Conservation (phyloP, 2,797 vertebrate species). For the Mycteria americana region DNA sequence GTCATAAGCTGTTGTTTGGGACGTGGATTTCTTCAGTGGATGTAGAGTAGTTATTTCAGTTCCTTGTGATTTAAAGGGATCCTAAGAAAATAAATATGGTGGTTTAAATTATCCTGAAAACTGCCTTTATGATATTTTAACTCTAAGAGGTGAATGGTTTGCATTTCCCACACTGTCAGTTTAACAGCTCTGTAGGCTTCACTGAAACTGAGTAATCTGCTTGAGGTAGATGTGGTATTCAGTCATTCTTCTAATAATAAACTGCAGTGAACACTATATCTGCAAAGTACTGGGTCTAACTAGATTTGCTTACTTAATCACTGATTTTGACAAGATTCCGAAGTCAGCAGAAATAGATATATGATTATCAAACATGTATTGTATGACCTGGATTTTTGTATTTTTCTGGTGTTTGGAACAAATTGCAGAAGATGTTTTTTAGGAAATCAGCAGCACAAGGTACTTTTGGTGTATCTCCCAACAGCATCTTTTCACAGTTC, state of each 20-base stretch:
- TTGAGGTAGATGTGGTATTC: neutral
- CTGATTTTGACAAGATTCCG: neutral
- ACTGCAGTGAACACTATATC: neutral
- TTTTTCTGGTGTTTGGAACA: neutral
- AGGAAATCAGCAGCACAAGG: neutral
- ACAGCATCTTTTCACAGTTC: neutral
- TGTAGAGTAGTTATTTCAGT: neutral
- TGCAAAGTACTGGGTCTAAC: neutral
- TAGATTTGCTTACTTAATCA: neutral
- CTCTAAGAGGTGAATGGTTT: neutral
- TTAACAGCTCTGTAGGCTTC: neutral
- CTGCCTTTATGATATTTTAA: neutral
- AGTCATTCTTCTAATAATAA: neutral
- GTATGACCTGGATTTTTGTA: neutral
- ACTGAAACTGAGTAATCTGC: neutral
- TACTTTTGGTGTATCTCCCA: neutral
- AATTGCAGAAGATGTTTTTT: neutral
- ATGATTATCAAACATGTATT: neutral
- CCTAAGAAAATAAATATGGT: neutral
- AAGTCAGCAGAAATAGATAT: neutral
- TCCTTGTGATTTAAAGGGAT: neutral
- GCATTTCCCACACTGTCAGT: neutral
- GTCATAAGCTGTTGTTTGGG: neutral
- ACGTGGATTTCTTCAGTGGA: neutral
- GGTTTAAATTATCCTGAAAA: neutral